Percentiles rank a stretch among this genome's conserved stretches.
phyloP scores from a whole-genome alignment of 2,888 invertebrate genomes.

The Epistrophe eligans region DNA sequence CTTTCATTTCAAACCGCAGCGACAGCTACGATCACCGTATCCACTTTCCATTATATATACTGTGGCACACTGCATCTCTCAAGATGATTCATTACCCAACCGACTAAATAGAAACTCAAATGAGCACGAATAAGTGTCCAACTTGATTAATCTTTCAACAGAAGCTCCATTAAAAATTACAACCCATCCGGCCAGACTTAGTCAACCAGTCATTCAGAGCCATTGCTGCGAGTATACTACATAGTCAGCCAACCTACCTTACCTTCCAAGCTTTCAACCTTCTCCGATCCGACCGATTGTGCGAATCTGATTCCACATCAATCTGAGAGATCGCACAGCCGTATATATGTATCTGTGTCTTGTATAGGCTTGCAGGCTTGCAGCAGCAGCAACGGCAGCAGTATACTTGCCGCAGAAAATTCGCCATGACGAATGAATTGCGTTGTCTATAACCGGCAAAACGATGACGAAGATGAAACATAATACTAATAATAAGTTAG shows the following conservation, averaged over 20 bases:
- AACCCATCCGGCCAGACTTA: constrained; percentile 69
- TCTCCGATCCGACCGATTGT: constrained; percentile 53
- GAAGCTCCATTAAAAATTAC: constrained; percentile 76
- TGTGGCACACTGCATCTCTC: constrained; percentile 49
- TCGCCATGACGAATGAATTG: constrained; percentile 75
- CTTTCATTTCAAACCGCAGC: constrained; percentile 71
- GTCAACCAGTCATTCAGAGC: constrained; percentile 52
- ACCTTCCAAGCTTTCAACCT: constrained; percentile 54
- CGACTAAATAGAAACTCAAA: constrained; percentile 74
- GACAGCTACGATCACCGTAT: constrained; percentile 63
- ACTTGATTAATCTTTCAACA: constrained; percentile 75
- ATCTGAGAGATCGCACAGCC: constrained; percentile 63
- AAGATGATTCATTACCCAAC: constrained; percentile 71
- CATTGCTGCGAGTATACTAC: too few species aligned
- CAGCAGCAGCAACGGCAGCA: constrained; percentile 29
- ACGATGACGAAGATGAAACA: constrained; percentile 44
- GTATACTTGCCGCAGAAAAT: constrained; percentile 57
- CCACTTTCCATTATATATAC: constrained; percentile 65
- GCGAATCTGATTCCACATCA: constrained; percentile 75
- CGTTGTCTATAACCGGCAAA: constrained; percentile 74
- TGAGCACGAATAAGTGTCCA: constrained; percentile 75
- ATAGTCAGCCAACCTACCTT: neutral
- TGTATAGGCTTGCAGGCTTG: constrained; percentile 9
- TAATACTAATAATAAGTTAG: constrained; percentile 25
- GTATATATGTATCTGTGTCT: constrained; percentile 25